A percentile compares a stretch with the other conserved stretches of the same genome.
Evolutionary conservation across 1,140 invertebrate genomes (phyloP).

Genomic region (Ptiloglossa arizonensis): DNA sequence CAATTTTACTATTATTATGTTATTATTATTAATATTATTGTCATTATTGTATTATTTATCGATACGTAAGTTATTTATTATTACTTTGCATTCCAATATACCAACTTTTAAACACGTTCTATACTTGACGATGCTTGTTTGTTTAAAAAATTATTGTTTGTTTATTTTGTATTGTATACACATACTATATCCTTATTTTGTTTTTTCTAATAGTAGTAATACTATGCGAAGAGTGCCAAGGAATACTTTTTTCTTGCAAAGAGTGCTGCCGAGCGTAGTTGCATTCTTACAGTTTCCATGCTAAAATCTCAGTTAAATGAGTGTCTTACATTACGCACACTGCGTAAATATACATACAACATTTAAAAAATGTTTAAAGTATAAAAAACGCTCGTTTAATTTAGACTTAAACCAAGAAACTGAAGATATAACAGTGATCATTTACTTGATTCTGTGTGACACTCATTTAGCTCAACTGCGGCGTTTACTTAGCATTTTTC

Average conservation of each 20-base stretch:
- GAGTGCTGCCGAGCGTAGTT: background rate
- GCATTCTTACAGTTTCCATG: background rate
- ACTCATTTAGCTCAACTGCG: no score
- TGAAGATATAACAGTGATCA: no score
- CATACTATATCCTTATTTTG: background rate
- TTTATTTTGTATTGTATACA: background rate
- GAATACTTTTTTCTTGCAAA: background rate
- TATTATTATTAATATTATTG: constrained; percentile 23
- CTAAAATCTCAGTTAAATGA: no score
- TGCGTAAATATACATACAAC: no score
- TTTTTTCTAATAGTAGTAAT: no score
- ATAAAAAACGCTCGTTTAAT: no score
- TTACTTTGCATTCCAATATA: constrained; percentile 78
- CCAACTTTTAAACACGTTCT: constrained; percentile 36
- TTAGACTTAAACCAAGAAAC: no score
- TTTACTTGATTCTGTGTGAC: no score
- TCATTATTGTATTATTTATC: constrained; percentile 70
- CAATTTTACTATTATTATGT: constrained; percentile 36
- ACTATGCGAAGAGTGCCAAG: no score
- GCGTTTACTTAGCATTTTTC: no score
- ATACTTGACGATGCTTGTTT: constrained; percentile 53
- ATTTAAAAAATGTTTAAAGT: no score
- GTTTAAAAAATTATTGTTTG: background rate
- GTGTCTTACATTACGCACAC: no score
- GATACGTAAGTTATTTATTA: constrained; percentile 77